Base-by-base conservation (phyloP, 1,140 invertebrate species). In the Aphis craccivora region DNA sequence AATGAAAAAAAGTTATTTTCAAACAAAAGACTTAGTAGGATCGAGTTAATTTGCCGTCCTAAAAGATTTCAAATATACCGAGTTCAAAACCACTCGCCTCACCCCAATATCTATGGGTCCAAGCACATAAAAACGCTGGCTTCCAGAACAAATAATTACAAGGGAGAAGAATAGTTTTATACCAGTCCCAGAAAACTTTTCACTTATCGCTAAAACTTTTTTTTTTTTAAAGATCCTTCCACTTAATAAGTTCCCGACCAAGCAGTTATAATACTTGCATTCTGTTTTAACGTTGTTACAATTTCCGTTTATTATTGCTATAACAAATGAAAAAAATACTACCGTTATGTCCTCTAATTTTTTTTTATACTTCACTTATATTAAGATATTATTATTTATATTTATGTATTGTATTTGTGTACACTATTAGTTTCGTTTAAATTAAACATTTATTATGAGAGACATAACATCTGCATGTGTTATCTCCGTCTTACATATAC, bases 101-200 rank as follows among this genome's bases (percentile, higher is more conserved):
- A 2, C 51, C 88, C 35, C 51, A 55, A 89, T 89, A 40, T 55
- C 51, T 53, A 35, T 55, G 48, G 88, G 51, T 89, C 88, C 88
- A 20, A 55, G 88, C 88, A 89, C 88, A 89, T 89, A 55, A 89
- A 89, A 89, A 53, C 88, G 22, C 48, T 89, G 51, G 88, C 51
- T 89, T 89, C 88, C 48, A 89, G 48, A 89, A 89, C 88, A 89
- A 89, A 89, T 89, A 89, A 89, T 89, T 89, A 89, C 88, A 89
- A 89, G 88, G 23, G 88, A 89, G 35, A 89, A 89, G 88, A 89
- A 89, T 89, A 89, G 88, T 89, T 89, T 89, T 53, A 51, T 89
- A 23, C 88, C 88, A 89, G 48, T 89, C 88, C n/a, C 48, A 23
- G 88, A 89, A 89, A 89, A 89, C 88, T 89, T 89, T 89, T 89